Percentiles rank a stretch among this genome's conserved stretches.
Evolutionary conservation across 2,113 vertebrate species (phyloP).

Genomic region (Coptodon rendalli): DNA sequence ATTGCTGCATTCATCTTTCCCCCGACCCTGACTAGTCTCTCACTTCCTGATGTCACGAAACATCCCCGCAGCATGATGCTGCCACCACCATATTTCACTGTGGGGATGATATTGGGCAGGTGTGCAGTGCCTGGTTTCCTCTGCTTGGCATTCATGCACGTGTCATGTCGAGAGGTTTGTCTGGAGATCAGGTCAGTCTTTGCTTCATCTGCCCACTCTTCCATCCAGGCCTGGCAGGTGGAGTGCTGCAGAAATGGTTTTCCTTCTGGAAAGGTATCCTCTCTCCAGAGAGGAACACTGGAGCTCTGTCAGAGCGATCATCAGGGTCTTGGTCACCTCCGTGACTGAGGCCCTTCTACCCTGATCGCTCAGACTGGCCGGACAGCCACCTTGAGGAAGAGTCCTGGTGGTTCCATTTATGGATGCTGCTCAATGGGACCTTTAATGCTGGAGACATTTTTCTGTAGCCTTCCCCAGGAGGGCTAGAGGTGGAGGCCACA

Average conservation of each 20-base stretch:
- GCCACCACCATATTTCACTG: background rate
- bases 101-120: background rate
- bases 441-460: background rate
- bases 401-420: background rate
- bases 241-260: no score
- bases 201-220: no score
- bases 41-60: fast-evolving
- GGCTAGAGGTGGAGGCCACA: fast-evolving
- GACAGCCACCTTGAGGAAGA: background rate
- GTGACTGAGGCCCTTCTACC: fast-evolving
- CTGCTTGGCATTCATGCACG: no score
- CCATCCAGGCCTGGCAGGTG: background rate
- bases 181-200: background rate
- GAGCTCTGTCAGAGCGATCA: background rate
- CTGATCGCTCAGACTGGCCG: background rate
- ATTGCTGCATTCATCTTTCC: background rate
- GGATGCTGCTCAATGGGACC: background rate
- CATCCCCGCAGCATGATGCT: background rate
- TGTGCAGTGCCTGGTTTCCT: background rate
- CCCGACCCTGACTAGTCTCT: fast-evolving
- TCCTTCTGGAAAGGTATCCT: no score
- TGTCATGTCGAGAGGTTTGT: background rate
- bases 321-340: background rate
- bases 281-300: no score
- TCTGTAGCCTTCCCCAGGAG: background rate